Evolutionary conservation across 2,888 invertebrate genomes (phyloP), one percentile per base, ranked within the genome.

Genomic region (Caenorhabditis doughertyi): DNA sequence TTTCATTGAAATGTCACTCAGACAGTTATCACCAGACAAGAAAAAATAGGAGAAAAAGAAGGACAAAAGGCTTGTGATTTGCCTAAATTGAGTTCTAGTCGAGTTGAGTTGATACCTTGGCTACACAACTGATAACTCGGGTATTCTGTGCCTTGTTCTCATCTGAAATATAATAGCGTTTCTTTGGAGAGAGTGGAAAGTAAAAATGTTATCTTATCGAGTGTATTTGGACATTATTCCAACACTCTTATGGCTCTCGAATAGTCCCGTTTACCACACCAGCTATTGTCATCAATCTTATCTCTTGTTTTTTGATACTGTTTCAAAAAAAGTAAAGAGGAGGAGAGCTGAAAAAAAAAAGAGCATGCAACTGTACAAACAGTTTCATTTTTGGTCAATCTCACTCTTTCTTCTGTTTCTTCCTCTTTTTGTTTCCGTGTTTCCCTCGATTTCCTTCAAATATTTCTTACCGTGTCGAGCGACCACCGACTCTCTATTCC

Each of bases 121-220:
- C 74, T 74, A 74, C 74, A 60, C 76, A 58, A 67, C 64, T 55
- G 68, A 68, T 68, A 68, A 68, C 25, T 68, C 39, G n/a, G 23
- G n/a, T n/a, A 3, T 65, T 65, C n/a, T 74, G 74, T 67, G 67
- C 21, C 67, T 76, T 67, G 76, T 76, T 76, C 68, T 27, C 67
- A 56, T 39, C 49, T 35, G 9, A 27, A 47, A 18, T 58, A 56
- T 11, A 32, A 29, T 44, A 21, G 55, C 35, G 47, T 39, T 62
- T 58, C 18, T 47, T 3, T 4, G 39, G 77, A 77, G 23, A 35
- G 67, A 32, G 62, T 44, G 47, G 29, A 60, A 72, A 72, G 29
- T 27, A 53, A 44, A 68, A 62, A 16, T 32, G 42, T 25, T 77
- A 77, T 77, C 77, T 77, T 77, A 77, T 77, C 77, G 60, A 9